These are phyloP conservation scores for Dromas ardeola DNA, from an alignment of 2,113 vertebrate genomes.

Conservation along the genomic window DNA sequence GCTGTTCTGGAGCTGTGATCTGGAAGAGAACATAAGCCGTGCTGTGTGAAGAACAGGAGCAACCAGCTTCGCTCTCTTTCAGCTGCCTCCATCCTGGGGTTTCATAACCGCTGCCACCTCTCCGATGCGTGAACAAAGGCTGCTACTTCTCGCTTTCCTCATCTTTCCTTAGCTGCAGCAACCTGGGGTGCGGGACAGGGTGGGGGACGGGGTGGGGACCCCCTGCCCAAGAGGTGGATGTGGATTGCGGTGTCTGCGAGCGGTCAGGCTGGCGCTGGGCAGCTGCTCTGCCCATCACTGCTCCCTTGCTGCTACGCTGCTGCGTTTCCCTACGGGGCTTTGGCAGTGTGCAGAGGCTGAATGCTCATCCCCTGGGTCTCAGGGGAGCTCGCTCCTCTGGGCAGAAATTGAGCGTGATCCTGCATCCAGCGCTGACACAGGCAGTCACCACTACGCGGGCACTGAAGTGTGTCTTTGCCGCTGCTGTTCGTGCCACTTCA, in stretches of 20 bases:
- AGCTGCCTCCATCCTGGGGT: background rate
- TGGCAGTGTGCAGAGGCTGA: background rate
- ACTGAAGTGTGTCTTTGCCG: fast-evolving
- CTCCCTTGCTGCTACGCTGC: fast-evolving
- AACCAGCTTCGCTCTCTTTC: background rate
- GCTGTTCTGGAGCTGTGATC: background rate
- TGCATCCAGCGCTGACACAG: background rate
- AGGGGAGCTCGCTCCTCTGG: background rate
- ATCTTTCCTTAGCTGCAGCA: background rate
- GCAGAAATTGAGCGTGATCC: fast-evolving
- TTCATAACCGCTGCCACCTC: background rate
- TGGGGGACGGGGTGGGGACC: background rate
- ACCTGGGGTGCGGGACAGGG: background rate
- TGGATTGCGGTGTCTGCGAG: fast-evolving
- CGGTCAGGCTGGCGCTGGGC: background rate
- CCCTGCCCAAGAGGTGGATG: background rate
- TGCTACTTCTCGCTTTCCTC: background rate
- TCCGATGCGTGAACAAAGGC: background rate
- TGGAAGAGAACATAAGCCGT: background rate
- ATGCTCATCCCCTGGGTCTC: background rate
- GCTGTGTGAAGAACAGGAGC: background rate
- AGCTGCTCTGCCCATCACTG: background rate
- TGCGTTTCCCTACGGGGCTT: fast-evolving
- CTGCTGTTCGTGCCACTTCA: background rate
- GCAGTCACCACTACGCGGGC: background rate